phyloP scores from a whole-genome alignment of 1,140 invertebrate genomes.

The Penaeus japonicus region DNA sequence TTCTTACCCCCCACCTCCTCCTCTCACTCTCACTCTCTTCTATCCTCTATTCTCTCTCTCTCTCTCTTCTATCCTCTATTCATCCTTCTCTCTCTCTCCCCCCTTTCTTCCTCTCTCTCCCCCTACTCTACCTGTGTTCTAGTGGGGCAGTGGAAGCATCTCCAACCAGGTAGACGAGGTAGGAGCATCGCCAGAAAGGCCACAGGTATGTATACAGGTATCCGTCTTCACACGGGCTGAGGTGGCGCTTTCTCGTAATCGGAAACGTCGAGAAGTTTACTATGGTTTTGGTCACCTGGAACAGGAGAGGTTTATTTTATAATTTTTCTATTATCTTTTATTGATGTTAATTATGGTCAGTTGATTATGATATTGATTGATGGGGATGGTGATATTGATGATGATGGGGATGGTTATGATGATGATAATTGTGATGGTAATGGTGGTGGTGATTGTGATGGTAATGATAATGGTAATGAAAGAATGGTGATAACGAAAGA shows the following conservation, averaged over 20 bases:
- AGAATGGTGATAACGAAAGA: too few relatives aligned
- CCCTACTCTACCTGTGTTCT: slow-evolving; percentile 25
- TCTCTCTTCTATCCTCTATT: too few relatives aligned
- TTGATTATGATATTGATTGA: too few relatives aligned
- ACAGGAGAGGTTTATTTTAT: not conserved
- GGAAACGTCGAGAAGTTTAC: slow-evolving; percentile 43
- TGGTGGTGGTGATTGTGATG: too few relatives aligned
- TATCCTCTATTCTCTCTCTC: too few relatives aligned
- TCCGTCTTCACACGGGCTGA: slow-evolving; percentile 47
- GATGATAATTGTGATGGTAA: too few relatives aligned
- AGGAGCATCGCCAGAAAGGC: slow-evolving; percentile 38
- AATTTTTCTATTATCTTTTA: not conserved
- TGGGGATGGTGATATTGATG: too few relatives aligned
- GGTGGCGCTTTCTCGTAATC: slow-evolving; percentile 33
- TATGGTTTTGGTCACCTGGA: slow-evolving; percentile 34
- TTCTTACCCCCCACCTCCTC: too few relatives aligned
- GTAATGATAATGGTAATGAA: too few relatives aligned
- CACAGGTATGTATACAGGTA: slow-evolving; percentile 42
- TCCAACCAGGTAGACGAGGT: slow-evolving; percentile 43
- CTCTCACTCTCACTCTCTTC: too few relatives aligned
- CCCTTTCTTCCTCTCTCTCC: not conserved
- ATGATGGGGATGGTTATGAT: not conserved
- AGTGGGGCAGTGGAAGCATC: slow-evolving; percentile 51
- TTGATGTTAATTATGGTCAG: too few relatives aligned
- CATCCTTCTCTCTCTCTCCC: not conserved